Evolutionary conservation across 2,888 invertebrate genomes (phyloP), one percentile per base, ranked within the genome.

Genomic region (Drosophila longiperda): DNA sequence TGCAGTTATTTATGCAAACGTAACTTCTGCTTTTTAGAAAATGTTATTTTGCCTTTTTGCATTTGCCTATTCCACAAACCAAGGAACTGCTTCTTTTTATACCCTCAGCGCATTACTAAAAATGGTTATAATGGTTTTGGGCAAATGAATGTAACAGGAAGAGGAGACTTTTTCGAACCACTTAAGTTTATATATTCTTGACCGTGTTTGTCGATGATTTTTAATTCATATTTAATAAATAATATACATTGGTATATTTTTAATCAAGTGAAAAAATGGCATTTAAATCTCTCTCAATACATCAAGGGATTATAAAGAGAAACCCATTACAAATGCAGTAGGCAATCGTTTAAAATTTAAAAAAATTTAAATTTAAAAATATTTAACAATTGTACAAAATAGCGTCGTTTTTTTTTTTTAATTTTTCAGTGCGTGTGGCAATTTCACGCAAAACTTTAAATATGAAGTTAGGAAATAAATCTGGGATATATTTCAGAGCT

Each of bases 21-120:
- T 80, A 82, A 85, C 89, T 89, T 87, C 81, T 82, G 78, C 86
- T 78, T 88, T 85, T 87, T 89, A 81, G 80, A 87, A 87, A 87
- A 85, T 87, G 89, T 89, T 86, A 82, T 89, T 76, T 71, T 65
- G 63, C 63, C 57, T 78, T 74, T 58, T n/a, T 61, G 50, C 74
- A 66, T 77, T 77, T 54, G 66, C 65, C 80, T 65, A 63, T 75
- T 50, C 53, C 58, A 74, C 70, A 49, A 67, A 66, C 61, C 66
- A 54, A 38, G 59, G 64, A 36, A 52, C 45, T 8, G 45, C 26
- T 64, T 49, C 60, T 64, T 50, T 65, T 52, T 33, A 45, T 45
- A 45, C 45, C 23, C 23, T 8, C 45, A 23, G 4, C 23, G 4
- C 45, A 45, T 4, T 23, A 4, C 15, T 23, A 8, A 45, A 45